phyloP scores from a whole-genome alignment of 2,888 invertebrate species.

The Microchrysa polita region DNA sequence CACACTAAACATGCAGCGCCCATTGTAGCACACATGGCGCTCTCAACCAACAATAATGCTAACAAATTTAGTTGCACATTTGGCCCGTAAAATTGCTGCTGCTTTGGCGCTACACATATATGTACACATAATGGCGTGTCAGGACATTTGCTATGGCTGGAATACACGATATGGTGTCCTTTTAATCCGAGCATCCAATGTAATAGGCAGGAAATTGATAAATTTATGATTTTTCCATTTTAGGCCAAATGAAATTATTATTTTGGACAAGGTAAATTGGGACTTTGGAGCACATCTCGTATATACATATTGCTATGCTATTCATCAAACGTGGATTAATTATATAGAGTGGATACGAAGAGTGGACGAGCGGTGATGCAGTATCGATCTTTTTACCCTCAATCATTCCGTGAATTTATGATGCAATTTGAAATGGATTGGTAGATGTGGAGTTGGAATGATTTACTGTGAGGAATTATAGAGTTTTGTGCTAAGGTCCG shows the following conservation, averaged over 20 bases:
- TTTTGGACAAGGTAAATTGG: not conserved
- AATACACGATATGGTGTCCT: not conserved
- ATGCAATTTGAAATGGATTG: too few species aligned
- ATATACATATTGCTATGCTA: too few species aligned
- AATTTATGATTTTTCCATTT: conserved; percentile 4
- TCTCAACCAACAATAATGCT: not conserved
- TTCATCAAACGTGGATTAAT: not conserved
- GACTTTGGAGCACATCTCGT: not conserved
- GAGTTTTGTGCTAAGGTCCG: too few species aligned
- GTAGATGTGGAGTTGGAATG: too few species aligned
- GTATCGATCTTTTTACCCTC: too few species aligned
- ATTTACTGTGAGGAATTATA: too few species aligned
- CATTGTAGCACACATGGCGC: not conserved
- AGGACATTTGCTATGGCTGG: not conserved
- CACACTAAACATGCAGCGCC: not conserved
- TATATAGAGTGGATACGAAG: not conserved
- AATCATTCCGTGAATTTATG: too few species aligned
- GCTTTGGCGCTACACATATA: not conserved
- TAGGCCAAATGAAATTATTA: not conserved
- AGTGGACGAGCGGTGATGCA: not conserved
- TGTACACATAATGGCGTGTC: conserved; percentile 3
- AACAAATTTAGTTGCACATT: conserved; percentile 8
- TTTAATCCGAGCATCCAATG: not conserved
- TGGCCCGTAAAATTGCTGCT: not conserved
- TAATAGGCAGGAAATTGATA: not conserved